phyloP scores from a whole-genome alignment of 2,888 invertebrate genomes.

The Octodonta nipae region DNA sequence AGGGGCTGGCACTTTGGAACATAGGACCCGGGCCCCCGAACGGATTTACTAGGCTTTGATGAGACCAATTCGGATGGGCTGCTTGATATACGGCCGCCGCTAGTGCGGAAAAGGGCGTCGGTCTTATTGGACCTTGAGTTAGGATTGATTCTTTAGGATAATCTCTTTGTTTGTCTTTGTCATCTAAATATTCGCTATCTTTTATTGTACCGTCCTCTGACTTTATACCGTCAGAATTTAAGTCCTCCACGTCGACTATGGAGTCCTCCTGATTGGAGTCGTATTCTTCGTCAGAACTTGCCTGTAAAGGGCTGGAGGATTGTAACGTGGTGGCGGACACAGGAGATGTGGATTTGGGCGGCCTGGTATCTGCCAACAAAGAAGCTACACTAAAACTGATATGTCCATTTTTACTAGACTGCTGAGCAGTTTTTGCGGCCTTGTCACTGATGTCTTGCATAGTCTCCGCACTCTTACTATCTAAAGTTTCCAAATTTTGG shows the following conservation, averaged over 20 bases:
- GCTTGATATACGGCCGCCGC: constrained; percentile 52
- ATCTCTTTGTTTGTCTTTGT: constrained; percentile 21
- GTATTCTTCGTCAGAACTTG: constrained; percentile 52
- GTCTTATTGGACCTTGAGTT: constrained; percentile 52
- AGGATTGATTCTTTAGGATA: constrained; percentile 27
- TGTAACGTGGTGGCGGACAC: constrained; percentile 13
- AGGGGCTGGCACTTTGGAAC: constrained; percentile 50
- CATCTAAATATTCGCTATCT: constrained; percentile 31
- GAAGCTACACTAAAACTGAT: constrained; percentile 82
- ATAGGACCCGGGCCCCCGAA: constrained; percentile 45
- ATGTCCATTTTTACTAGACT: neutral
- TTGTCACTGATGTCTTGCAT: constrained; percentile 35
- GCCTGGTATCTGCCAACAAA: constrained; percentile 69
- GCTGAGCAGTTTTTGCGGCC: constrained; percentile 21
- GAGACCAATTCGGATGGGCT: constrained; percentile 40
- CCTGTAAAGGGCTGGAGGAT: constrained; percentile 26
- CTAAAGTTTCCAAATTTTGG: constrained; percentile 39
- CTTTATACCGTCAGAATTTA: constrained; percentile 46
- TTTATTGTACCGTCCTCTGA: constrained; percentile 20
- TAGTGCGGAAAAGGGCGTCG: constrained; percentile 62
- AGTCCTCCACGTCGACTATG: constrained; percentile 67
- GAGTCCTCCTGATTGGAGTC: constrained; percentile 57
- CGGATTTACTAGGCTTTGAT: constrained; percentile 46
- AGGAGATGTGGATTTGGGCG: constrained; percentile 36
- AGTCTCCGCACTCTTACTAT: constrained; percentile 29